These are phyloP conservation scores for Agonopterix heracliana DNA, from an alignment of 2,888 invertebrate genomes.

Conservation along the genomic window DNA sequence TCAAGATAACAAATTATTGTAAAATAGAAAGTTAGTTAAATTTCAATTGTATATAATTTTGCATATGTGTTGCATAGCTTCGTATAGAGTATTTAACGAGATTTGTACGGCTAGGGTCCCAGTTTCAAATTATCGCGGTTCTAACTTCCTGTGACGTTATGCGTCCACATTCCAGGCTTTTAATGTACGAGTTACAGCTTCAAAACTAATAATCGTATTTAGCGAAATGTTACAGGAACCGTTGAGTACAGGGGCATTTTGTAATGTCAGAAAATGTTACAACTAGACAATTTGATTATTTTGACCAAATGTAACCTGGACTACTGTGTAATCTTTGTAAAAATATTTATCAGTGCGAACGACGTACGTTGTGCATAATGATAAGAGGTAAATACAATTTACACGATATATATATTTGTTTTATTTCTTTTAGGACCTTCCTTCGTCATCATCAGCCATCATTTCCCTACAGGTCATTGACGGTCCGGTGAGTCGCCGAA, in stretches of 20 bases:
- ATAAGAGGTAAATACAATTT: constrained; percentile 75
- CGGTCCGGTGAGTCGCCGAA: too few species aligned
- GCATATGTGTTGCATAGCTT: constrained; percentile 64
- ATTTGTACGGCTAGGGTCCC: constrained; percentile 18
- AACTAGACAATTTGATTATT: constrained; percentile 52
- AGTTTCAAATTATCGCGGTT: neutral
- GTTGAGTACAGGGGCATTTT: constrained; percentile 18
- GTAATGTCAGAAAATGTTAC: constrained; percentile 37
- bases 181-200: constrained; percentile 44
- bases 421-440: constrained; percentile 30
- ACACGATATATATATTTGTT: constrained; percentile 58
- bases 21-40: constrained; percentile 59
- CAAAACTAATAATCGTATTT: constrained; percentile 17
- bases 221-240: constrained; percentile 12
- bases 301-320: constrained; percentile 68
- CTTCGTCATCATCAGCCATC: too few species aligned
- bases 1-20: constrained; percentile 64
- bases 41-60: constrained; percentile 60
- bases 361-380: constrained; percentile 65
- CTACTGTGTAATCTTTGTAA: constrained; percentile 69
- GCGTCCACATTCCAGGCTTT: constrained; percentile 63
- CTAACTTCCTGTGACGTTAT: too few species aligned
- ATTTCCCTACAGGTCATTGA: too few species aligned
- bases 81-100: constrained; percentile 27
- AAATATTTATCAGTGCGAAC: constrained; percentile 66